These are phyloP conservation scores for Sycobia sp. DNA, from an alignment of 1,140 invertebrate species.

Conservation along the genomic window DNA sequence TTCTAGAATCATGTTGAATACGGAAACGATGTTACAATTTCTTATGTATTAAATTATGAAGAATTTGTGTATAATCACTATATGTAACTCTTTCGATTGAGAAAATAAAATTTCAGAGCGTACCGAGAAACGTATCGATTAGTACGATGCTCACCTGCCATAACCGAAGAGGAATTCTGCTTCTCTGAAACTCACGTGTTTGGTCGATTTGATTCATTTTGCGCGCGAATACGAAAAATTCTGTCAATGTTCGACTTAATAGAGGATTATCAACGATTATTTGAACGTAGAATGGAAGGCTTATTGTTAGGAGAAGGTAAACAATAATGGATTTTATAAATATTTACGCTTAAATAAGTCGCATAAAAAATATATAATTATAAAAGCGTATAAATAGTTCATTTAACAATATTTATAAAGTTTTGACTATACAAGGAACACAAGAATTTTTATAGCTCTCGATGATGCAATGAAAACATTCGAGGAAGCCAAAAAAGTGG, in stretches of 20 bases:
- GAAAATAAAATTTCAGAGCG: constrained; percentile 43
- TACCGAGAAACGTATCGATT: constrained; percentile 79
- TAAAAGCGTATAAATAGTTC: background rate
- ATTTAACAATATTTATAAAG: background rate
- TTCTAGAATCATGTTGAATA: constrained; percentile 25
- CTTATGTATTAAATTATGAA: too few species aligned
- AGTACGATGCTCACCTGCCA: constrained; percentile 75
- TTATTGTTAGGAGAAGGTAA: constrained; percentile 74
- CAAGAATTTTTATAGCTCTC: constrained; percentile 62
- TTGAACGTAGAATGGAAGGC: constrained; percentile 85
- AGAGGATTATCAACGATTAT: constrained; percentile 83
- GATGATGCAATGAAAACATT: constrained; percentile 79
- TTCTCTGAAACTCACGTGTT: constrained; percentile 97
- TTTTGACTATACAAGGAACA: too few species aligned
- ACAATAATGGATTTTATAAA: background rate
- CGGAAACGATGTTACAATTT: background rate
- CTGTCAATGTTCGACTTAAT: constrained; percentile 89
- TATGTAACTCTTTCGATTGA: too few species aligned
- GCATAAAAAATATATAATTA: background rate
- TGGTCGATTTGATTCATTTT: constrained; percentile 94
- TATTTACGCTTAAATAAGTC: background rate
- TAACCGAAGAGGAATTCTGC: constrained; percentile 81
- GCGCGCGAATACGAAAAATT: constrained; percentile 85
- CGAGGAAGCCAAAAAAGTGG: constrained; percentile 75
- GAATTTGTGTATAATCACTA: too few species aligned